These are phyloP conservation scores for Pterophyllum scalare DNA, from an alignment of 2,113 vertebrate genomes.

Conservation along the genomic window DNA sequence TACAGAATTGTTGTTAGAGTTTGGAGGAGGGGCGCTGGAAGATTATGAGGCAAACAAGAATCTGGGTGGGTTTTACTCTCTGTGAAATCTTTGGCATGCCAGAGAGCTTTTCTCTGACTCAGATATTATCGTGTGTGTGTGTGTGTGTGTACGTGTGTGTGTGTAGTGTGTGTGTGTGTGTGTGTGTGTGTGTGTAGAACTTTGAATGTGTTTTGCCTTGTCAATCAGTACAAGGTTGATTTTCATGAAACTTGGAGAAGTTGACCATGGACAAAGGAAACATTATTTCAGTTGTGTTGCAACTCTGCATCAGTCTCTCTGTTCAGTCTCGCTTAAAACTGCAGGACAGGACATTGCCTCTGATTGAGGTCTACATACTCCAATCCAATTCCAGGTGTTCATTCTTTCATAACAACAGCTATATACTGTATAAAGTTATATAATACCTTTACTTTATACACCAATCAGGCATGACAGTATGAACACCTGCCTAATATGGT, in stretches of 20 bases:
- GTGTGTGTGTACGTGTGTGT: neutral
- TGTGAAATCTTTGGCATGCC: conserved; percentile 11
- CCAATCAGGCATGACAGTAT: no score
- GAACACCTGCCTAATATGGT: no score
- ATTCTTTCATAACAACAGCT: no score
- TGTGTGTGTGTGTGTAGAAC: neutral
- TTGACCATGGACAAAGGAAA: no score
- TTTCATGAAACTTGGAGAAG: neutral
- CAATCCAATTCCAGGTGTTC: no score
- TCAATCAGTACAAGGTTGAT: neutral
- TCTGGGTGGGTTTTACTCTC: conserved; percentile 17
- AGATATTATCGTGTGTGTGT: neutral
- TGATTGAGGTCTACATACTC: no score
- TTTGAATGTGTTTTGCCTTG: neutral
- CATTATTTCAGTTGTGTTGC: neutral
- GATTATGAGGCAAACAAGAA: conserved; percentile 6
- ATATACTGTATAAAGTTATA: no score
- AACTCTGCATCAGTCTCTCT: no score
- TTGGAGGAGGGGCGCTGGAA: neutral
- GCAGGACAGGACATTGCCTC: no score
- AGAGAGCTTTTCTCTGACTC: neutral
- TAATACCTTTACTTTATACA: no score
- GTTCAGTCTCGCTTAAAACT: neutral
- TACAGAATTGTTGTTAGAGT: neutral
- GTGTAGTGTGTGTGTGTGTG: rapidly evolving